Conservation (phyloP, 2,113 vertebrate species). For the Microtus pennsylvanicus region DNA sequence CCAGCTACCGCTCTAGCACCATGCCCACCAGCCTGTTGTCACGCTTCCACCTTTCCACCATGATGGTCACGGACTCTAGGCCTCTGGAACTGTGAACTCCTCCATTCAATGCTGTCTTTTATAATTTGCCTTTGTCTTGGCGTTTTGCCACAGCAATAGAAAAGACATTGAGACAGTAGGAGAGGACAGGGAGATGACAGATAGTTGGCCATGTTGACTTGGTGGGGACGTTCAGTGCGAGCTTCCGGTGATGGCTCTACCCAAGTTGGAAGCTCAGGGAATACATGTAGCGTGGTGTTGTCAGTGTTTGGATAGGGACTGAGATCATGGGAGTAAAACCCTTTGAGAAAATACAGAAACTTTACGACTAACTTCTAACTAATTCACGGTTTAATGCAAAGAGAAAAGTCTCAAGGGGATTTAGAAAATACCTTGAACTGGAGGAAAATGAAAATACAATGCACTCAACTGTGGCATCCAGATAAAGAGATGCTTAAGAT, state of each 20-base stretch:
- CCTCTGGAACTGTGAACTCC: background rate
- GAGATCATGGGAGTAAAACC: background rate
- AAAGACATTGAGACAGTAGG: background rate
- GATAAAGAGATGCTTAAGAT: slow-evolving; percentile 49
- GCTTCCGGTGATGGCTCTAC: too few relatives aligned
- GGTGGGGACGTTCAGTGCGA: background rate
- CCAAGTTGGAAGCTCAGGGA: background rate
- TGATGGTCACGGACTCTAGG: background rate
- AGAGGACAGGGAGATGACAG: background rate
- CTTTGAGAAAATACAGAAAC: background rate
- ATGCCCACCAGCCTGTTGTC: background rate
- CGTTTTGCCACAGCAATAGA: background rate
- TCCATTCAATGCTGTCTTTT: background rate
- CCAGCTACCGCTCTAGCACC: background rate
- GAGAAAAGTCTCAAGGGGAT: slow-evolving; percentile 13
- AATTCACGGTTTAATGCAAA: slow-evolving; percentile 17
- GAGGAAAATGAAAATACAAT: slow-evolving; percentile 27
- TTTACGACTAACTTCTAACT: slow-evolving; percentile 5
- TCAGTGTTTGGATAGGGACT: background rate
- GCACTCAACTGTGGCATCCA: background rate
- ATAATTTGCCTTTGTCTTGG: background rate
- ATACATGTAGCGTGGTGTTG: background rate
- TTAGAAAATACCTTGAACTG: slow-evolving; percentile 42
- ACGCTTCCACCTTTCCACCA: too few relatives aligned
- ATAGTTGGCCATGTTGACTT: background rate